Evolutionary conservation across 1,140 invertebrate genomes (phyloP), one percentile per base, ranked within the genome.

Genomic region (Ceratoteleas bidentatus): DNA sequence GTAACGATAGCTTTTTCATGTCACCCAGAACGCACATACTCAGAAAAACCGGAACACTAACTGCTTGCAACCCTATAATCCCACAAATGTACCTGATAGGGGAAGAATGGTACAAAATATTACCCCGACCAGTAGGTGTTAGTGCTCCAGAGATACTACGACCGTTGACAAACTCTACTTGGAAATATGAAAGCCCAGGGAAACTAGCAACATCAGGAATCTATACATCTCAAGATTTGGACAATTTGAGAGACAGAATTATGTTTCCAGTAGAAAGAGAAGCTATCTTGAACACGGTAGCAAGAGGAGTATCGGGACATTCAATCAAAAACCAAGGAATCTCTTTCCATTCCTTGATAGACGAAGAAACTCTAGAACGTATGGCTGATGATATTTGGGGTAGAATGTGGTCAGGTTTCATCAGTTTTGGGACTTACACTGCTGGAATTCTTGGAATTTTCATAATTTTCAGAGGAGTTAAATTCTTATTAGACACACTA

Each of bases 261-360:
- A 74, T 80, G 64, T 83, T 86, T 32, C 78, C 81, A 16, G n/a
- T 56, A 0, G 79, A 86, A 65, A 61, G 11, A 69, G 43, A 72
- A 7, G 58, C 62, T 3, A 57, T 86, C 0, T 24, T 86, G 5
- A 83, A 83, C 50, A 65, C 52, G 2, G 36, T 84, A 8, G 79
- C 81, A 2, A 33, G 76, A 24, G 40, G 64, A 45, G 43, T 69
- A 1, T 57, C 34, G 0, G 83, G 81, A 24, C 15, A 70, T 10
- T 40, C 32, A 9, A 7, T 6, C 47, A 38, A 0, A 38, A 53
- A 5, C 0, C 56, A 64, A 73, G 45, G 43, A 57, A 8, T 62
- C 0, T 7, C 50, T 0, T 36, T 85, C 0, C 11, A 15, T 0
- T 38, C 53, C 10, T 10, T 85, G 0, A 9, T 85, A 0, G 68